These are phyloP conservation scores for Platysternon megacephalum DNA, from an alignment of 2,113 vertebrate species.

Conservation along the genomic window DNA sequence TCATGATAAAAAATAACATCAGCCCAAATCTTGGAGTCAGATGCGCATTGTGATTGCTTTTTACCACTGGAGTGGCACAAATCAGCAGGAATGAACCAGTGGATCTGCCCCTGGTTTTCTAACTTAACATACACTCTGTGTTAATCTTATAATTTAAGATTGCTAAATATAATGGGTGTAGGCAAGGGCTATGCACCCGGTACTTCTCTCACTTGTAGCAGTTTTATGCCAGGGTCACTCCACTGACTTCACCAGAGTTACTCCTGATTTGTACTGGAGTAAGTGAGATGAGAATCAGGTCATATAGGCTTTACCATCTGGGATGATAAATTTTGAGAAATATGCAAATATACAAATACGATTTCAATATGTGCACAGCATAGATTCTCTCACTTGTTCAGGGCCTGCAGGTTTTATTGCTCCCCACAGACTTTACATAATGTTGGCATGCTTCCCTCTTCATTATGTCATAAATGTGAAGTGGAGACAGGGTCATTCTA, in stretches of 20 bases:
- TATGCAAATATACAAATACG: not conserved
- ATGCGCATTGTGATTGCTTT: not conserved
- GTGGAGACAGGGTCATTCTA: conserved; percentile 57
- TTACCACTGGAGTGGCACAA: not conserved
- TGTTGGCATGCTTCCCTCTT: conserved; percentile 69
- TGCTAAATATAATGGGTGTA: conserved; percentile 36
- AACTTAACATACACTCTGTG: not conserved
- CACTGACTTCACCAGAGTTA: not conserved
- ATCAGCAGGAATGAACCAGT: not conserved
- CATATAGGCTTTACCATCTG: not conserved
- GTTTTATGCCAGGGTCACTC: not conserved
- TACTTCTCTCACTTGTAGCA: not conserved
- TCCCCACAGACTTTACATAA: conserved; percentile 76
- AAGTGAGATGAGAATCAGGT: not conserved
- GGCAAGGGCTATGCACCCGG: not conserved
- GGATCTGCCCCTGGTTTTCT: not conserved
- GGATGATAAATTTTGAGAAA: not conserved
- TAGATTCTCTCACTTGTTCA: conserved; percentile 16
- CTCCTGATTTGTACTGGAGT: conserved; percentile 18
- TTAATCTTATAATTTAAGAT: not conserved
- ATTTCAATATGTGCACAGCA: not conserved
- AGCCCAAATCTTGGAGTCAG: not conserved
- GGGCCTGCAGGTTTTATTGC: conserved; percentile 58
- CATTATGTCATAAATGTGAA: conserved; percentile 65
- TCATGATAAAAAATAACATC: not conserved